phyloP scores from a whole-genome alignment of 2,113 vertebrate genomes.

The Clarias macrocephalus region DNA sequence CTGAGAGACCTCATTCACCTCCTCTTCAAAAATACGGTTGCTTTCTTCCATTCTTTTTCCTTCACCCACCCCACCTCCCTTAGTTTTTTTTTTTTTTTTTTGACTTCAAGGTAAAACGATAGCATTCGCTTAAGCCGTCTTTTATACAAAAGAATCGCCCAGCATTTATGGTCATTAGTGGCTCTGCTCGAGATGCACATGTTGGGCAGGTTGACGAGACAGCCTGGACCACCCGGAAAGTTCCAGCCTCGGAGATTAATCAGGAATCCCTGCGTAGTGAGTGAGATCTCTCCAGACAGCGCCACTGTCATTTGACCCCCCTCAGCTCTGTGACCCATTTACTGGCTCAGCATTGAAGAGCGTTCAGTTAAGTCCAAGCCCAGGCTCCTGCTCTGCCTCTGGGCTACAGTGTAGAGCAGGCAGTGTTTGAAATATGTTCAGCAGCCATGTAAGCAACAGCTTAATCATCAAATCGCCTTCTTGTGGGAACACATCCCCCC shows the following conservation, averaged over 20 bases:
- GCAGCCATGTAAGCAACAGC: conserved; percentile 49
- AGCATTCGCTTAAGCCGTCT: conserved; percentile 54
- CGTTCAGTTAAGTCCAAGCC: conserved; percentile 44
- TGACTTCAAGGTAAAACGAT: conserved; percentile 58
- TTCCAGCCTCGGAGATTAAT: conserved; percentile 67
- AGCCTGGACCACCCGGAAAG: conserved; percentile 72
- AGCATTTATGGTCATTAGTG: conserved; percentile 71
- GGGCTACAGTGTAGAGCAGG: neutral
- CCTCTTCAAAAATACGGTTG: neutral
- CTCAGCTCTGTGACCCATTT: conserved; percentile 59
- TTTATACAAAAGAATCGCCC: conserved; percentile 34
- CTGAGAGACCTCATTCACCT: conserved; percentile 17
- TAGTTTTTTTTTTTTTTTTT: neutral
- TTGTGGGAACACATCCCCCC: neutral
- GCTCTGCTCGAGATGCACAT: conserved; percentile 56
- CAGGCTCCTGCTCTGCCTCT: conserved; percentile 30
- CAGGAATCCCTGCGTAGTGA: conserved; percentile 64
- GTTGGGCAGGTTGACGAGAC: conserved; percentile 61
- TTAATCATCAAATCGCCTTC: conserved; percentile 38
- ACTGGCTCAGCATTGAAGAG: conserved; percentile 18
- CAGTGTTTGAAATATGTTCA: conserved; percentile 48
- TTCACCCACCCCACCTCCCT: conserved; percentile 15
- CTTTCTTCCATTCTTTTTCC: conserved; percentile 10
- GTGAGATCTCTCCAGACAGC: conserved; percentile 53
- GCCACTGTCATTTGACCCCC: conserved; percentile 68